These are phyloP conservation scores for Protodeltote pygarga DNA, from an alignment of 2,888 invertebrate species.

Conservation along the genomic window DNA sequence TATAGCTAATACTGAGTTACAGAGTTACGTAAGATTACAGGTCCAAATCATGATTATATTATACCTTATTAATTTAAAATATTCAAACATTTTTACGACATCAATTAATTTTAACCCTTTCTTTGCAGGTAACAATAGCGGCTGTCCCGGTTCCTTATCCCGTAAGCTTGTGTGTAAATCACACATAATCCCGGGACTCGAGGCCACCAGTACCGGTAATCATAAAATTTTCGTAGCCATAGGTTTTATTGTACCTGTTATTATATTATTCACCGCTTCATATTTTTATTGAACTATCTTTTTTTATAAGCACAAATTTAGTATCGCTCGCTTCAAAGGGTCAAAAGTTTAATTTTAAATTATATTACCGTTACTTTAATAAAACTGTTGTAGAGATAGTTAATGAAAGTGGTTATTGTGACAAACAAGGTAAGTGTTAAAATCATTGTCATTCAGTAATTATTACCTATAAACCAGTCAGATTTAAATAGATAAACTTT, in stretches of 20 bases:
- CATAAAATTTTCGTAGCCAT: conserved; percentile 45
- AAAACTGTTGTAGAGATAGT: conserved; percentile 16
- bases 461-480: background rate
- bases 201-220: conserved; percentile 42
- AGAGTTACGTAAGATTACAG: too few species aligned
- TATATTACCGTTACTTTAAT: conserved; percentile 16
- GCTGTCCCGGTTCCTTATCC: conserved; percentile 38
- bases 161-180: conserved; percentile 62
- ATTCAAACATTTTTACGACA: conserved; percentile 27
- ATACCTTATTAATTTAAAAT: background rate
- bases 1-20: too few species aligned
- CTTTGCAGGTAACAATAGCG: conserved; percentile 53
- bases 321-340: conserved; percentile 23
- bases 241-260: conserved; percentile 45
- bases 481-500: too few species aligned
- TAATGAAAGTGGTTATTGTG: conserved; percentile 1
- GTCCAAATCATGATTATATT: too few species aligned
- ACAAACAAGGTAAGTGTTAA: conserved; percentile 7
- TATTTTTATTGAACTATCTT: conserved; percentile 39
- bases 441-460: background rate
- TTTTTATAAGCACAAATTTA: conserved; percentile 39
- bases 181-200: conserved; percentile 60
- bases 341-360: conserved; percentile 15
- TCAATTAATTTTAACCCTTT: conserved; percentile 29
- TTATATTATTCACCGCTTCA: conserved; percentile 51